Conservation (phyloP, 2,797 vertebrate genomes). For the Molossus molossus region DNA sequence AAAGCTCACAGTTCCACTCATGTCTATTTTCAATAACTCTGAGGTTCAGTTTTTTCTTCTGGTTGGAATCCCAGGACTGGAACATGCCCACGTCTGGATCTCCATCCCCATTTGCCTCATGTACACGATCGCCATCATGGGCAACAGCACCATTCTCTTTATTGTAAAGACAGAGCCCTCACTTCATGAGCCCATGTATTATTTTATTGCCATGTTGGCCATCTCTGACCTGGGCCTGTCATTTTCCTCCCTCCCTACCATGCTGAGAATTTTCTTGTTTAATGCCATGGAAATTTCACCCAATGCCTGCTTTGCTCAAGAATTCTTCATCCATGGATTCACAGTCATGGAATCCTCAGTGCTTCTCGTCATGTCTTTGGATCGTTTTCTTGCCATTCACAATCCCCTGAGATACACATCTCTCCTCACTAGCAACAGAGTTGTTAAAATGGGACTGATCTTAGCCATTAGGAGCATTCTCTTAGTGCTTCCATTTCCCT, state of each 20-base stretch:
- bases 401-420: constrained; percentile 54
- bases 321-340: constrained; percentile 67
- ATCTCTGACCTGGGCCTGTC: constrained; percentile 55
- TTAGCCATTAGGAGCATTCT: constrained; percentile 40
- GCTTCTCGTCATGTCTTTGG: constrained; percentile 68
- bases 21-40: constrained; percentile 63
- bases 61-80: constrained; percentile 67
- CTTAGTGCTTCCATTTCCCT: constrained; percentile 60
- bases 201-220: constrained; percentile 88
- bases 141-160: constrained; percentile 62
- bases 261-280: constrained; percentile 64
- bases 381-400: neutral
- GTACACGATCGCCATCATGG: constrained; percentile 55
- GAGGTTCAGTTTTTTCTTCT: constrained; percentile 71
- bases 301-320: constrained; percentile 56
- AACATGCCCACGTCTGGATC: constrained; percentile 31
- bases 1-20: neutral
- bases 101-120: constrained; percentile 54
- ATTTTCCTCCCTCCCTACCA: constrained; percentile 21
- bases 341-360: constrained; percentile 64
- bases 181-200: constrained; percentile 87
- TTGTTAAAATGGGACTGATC: constrained; percentile 60
- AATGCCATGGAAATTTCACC: constrained; percentile 60
- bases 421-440: constrained; percentile 83
- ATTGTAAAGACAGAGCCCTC: constrained; percentile 72